Evolutionary conservation across 2,113 vertebrate species (phyloP).

Genomic region (Probosciger aterrimus): DNA sequence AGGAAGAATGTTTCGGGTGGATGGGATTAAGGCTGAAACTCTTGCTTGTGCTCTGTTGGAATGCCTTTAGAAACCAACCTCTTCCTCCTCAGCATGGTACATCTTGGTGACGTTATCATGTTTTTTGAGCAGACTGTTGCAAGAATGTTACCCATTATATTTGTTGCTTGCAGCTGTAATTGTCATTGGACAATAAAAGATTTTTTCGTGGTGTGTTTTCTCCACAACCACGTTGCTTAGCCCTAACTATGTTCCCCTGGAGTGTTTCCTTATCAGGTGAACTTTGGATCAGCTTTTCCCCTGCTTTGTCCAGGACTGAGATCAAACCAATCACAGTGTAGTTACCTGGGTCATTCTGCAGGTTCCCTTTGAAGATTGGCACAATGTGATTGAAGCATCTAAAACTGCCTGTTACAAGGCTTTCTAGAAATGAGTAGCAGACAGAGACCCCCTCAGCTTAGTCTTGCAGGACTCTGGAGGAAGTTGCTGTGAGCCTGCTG

Average conservation of each 20-base stretch:
- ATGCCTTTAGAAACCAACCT: not conserved
- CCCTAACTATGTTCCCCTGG: not conserved
- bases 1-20: not conserved
- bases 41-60: not conserved
- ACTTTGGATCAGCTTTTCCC: conserved; percentile 2
- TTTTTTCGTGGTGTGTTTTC: not conserved
- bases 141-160: not conserved
- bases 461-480: not conserved
- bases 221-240: not conserved
- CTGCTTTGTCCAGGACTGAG: not conserved
- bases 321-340: not conserved
- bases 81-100: not conserved
- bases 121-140: not conserved
- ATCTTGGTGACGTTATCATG: not conserved
- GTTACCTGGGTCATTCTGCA: not conserved
- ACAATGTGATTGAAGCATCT: not conserved
- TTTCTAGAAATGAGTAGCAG: not conserved
- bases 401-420: not conserved
- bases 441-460: not conserved
- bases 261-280: not conserved
- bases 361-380: not conserved
- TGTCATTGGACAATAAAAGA: not conserved
- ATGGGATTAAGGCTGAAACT: not conserved
- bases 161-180: not conserved
- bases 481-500: not conserved